Percentiles rank a stretch among this genome's conserved stretches.
phyloP scores from a whole-genome alignment of 1,140 invertebrate genomes.

The Camponotus vicinus region DNA sequence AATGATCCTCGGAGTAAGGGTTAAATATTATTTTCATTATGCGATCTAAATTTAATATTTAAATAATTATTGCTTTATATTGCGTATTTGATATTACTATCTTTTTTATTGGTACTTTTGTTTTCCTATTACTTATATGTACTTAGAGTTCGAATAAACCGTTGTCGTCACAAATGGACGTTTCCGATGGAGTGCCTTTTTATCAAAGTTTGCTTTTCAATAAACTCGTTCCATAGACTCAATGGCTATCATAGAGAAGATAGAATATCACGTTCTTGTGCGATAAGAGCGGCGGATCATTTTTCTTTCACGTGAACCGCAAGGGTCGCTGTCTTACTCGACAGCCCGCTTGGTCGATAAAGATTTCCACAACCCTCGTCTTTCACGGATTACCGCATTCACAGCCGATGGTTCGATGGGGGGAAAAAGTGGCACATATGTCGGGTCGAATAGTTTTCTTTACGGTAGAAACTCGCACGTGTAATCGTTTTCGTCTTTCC shows the following conservation, averaged over 20 bases:
- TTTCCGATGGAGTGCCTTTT: constrained; percentile 15
- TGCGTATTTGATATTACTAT: not conserved
- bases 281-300: constrained; percentile 60
- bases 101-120: not conserved
- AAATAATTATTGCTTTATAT: not conserved
- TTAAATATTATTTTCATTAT: not conserved
- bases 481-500: constrained; percentile 13
- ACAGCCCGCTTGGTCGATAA: constrained; percentile 27
- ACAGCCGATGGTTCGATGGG: constrained; percentile 12
- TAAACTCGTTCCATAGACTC: constrained; percentile 18
- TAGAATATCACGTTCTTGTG: constrained; percentile 49
- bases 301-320: constrained; percentile 34
- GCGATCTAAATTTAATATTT: not conserved
- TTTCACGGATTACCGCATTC: constrained; percentile 43
- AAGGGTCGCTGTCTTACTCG: constrained; percentile 25
- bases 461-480: constrained; percentile 26
- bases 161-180: constrained; percentile 11
- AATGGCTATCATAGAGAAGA: constrained; percentile 58
- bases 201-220: constrained; percentile 64
- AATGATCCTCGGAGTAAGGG: no score
- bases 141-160: not conserved
- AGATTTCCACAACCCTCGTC: constrained; percentile 56
- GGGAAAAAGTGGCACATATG: constrained; percentile 40
- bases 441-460: constrained; percentile 13
- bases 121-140: not conserved